Conservation (phyloP, 2,888 invertebrate species). For the Megamerina dolium region DNA sequence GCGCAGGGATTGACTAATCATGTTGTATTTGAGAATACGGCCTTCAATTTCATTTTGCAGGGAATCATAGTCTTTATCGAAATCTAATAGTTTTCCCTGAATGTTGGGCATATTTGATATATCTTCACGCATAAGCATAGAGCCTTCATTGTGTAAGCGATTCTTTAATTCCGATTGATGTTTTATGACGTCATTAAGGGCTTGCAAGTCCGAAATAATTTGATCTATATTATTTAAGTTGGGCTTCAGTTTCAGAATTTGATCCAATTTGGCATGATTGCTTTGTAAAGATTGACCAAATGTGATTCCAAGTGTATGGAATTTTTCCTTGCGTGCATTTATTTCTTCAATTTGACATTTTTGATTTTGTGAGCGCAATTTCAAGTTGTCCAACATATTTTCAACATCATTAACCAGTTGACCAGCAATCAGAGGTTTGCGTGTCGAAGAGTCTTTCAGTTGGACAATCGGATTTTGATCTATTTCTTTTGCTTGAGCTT, state of each 20-base stretch:
- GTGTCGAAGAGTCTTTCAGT: slow-evolving; percentile 64
- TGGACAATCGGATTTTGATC: slow-evolving; percentile 64
- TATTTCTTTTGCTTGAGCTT: slow-evolving; percentile 60
- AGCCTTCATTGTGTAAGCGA: slow-evolving; percentile 71
- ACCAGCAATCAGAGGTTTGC: slow-evolving; percentile 66
- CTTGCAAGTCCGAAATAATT: slow-evolving; percentile 50
- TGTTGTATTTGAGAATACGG: slow-evolving; percentile 66
- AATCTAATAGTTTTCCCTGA: slow-evolving; percentile 70
- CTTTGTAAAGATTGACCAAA: slow-evolving; percentile 60
- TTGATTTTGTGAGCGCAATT: slow-evolving; percentile 62
- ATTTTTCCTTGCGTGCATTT: slow-evolving; percentile 70
- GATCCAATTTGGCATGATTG: slow-evolving; percentile 38
- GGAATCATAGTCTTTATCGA: slow-evolving; percentile 77
- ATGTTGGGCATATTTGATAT: slow-evolving; percentile 72
- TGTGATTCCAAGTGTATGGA: slow-evolving; percentile 66
- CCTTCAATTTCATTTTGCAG: slow-evolving; percentile 68
- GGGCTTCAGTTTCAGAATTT: slow-evolving; percentile 38
- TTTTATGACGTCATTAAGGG: slow-evolving; percentile 55
- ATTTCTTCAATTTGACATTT: slow-evolving; percentile 65
- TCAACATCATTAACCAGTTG: slow-evolving; percentile 68
- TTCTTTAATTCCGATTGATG: slow-evolving; percentile 60
- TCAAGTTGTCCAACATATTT: slow-evolving; percentile 61
- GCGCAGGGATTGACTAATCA: slow-evolving; percentile 67
- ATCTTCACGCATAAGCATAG: slow-evolving; percentile 74
- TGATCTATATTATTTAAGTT: slow-evolving; percentile 46